Base-by-base conservation (phyloP, 2,888 invertebrate genomes). In the Philonicus albiceps region DNA sequence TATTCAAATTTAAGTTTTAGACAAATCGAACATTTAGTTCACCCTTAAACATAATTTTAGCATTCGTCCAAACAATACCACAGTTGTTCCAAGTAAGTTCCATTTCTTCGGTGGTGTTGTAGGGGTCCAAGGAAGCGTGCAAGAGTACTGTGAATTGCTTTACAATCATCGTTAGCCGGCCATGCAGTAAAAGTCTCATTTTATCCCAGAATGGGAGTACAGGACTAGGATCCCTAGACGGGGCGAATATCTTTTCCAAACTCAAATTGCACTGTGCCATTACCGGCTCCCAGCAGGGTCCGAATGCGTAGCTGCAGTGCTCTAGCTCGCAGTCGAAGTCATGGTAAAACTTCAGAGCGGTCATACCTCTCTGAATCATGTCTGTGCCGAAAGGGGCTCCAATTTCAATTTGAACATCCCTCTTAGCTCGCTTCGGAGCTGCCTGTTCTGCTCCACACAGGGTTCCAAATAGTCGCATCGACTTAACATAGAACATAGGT, bases 101-200 rank as follows among this genome's bases (percentile, higher is more conserved):
- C 97, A 99, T 98, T 93, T 99, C 97, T 92, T 99, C 99, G 0
- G 99, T 99, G 4, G 98, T 98, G 91, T 99, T 99, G 92, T 99
- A 99, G 0, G 99, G 99, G 93, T 99, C 98, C 13, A 98, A 93
- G 0, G 99, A 99, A 3, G 98, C 99, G 91, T 99, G 99, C 87
- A 99, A 93, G 53, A 99, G 93, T 53, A 98, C 96, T 0, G 98
- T 98, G 91, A 98, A 94, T 90, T 97, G 96, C 89, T 96, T 95
- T 22, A 97, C 96, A 89, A 96, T 95, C 92, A 98, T 95, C 0
- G 98, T 98, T 75, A 99, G 92, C 1, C 98, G 94, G 0, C 99
- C 99, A 91, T 99, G 99, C 90, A 98, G 94, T 49, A 98, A 93
- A 7, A 99, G 93, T 0, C 99, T 94, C 92, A 97, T 96, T 93